Conservation (phyloP, 2,888 invertebrate genomes). For the Drosophila meridionalis region DNA sequence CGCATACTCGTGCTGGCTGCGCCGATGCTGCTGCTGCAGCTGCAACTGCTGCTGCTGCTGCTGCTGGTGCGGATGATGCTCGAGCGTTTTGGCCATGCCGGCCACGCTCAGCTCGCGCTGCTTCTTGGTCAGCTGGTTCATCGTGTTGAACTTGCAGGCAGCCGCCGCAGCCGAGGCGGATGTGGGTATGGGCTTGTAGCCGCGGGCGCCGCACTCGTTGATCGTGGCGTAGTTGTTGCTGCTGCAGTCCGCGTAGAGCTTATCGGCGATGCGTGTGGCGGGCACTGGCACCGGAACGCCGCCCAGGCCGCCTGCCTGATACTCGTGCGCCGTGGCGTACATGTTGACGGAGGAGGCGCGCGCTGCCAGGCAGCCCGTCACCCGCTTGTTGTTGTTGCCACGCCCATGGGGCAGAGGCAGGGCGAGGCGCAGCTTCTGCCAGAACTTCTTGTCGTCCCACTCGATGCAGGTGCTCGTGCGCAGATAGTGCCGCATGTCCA, state of each 20-base stretch:
- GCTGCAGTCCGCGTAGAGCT: conserved; percentile 81
- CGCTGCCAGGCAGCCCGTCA: conserved; percentile 73
- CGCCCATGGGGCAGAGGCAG: conserved; percentile 88
- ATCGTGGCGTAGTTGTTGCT: conserved; percentile 84
- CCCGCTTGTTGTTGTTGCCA: conserved; percentile 79
- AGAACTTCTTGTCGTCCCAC: conserved; percentile 97
- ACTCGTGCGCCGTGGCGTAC: conserved; percentile 56
- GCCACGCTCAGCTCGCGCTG: conserved; percentile 62
- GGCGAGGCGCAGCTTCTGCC: conserved; percentile 97
- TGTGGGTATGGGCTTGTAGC: conserved; percentile 82
- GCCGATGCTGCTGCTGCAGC: conserved; percentile 55
- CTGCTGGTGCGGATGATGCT: conserved; percentile 67
- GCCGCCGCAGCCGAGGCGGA: conserved; percentile 77
- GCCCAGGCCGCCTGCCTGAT: conserved; percentile 33
- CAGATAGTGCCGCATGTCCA: conserved; percentile 94
- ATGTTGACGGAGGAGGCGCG: conserved; percentile 85
- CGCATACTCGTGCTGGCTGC: conserved; percentile 84
- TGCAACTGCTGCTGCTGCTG: conserved; percentile 64
- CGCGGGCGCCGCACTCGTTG: conserved; percentile 82
- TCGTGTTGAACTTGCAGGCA: conserved; percentile 83
- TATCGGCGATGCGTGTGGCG: conserved; percentile 65
- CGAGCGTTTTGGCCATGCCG: conserved; percentile 78
- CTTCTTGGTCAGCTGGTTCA: conserved; percentile 81
- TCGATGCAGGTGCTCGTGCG: conserved; percentile 96
- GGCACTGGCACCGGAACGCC: conserved; percentile 46